Evolutionary conservation across 2,113 vertebrate genomes (phyloP), one percentile per base, ranked within the genome.

Genomic region (Opisthocomus hoazin): DNA sequence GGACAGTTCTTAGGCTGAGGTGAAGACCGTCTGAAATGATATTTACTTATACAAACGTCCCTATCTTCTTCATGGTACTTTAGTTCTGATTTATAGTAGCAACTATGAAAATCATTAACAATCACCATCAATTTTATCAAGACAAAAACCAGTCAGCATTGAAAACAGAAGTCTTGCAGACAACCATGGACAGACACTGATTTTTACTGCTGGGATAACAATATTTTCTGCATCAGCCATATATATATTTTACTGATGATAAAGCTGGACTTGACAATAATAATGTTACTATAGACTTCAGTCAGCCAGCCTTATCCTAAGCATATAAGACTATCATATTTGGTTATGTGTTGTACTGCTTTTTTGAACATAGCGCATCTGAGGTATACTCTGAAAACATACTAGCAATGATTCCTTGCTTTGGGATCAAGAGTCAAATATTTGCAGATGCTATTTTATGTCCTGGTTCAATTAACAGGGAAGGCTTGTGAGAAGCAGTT

Each of bases 391-490:
- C 53, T 79, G 46, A 39, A 75, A 96, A 82, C 61, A 83, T 70
- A 24, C 57, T 48, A 86, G 56, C 36, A 87, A 68, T 18, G 51
- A 78, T 78, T 91, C 60, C 84, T 93, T 56, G 87, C 78, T 90
- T 91, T 64, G 87, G 74, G 92, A 95, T 79, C 39, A 78, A 66
- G 84, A 94, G 51, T 87, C 74, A 91, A 82, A 91, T 37, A 71
- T 84, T 89, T 85, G 69, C 82, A 95, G 87, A 82, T 79, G 90
- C 61, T 82, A 3, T 85, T 95, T 93, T 91, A 75, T 83, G 39
- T 85, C 85, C 74, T 79, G 61, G 61, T 57, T 94, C 94, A 82
- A 87, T 85, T 94, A 94, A 54, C 39, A 83, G 45, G 61, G 66
- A 87, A 91, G 69, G 27, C 43, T 79, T 68, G 39, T 29, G 48